Percentiles rank a stretch among this genome's conserved stretches.
Evolutionary conservation across 2,113 vertebrate genomes (phyloP).

Genomic region (Excalfactoria chinensis): DNA sequence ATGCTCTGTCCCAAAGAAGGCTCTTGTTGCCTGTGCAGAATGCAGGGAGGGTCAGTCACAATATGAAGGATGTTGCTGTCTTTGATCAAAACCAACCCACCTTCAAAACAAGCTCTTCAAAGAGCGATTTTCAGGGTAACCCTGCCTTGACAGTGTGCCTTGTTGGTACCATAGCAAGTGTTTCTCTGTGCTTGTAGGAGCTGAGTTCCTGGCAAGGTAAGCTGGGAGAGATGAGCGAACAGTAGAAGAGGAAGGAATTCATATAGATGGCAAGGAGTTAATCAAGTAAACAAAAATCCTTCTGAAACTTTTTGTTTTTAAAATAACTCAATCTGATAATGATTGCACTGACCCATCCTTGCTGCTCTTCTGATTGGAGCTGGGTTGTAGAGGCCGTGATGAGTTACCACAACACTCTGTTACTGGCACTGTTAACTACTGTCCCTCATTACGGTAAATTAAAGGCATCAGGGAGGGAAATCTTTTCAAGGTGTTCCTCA

Average conservation of each 20-base stretch:
- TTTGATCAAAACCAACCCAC: neutral
- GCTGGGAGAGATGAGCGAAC: neutral
- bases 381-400: neutral
- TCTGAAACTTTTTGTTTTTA: neutral
- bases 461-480: neutral
- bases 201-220: slow-evolving; percentile 31
- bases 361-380: neutral
- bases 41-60: neutral
- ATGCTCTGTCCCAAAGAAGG: neutral
- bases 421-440: slow-evolving; percentile 15
- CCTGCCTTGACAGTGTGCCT: slow-evolving; percentile 27
- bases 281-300: slow-evolving; percentile 27
- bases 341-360: neutral
- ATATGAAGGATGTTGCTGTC: neutral
- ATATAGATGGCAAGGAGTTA: slow-evolving; percentile 36
- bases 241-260: slow-evolving; percentile 13
- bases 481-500: neutral
- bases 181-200: slow-evolving; percentile 22
- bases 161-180: slow-evolving; percentile 29
- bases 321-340: neutral
- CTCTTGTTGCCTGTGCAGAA: neutral
- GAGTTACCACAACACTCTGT: neutral
- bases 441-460: slow-evolving; percentile 27
- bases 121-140: slow-evolving; percentile 12
- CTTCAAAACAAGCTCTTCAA: slow-evolving; percentile 24